Evolutionary conservation across 2,797 vertebrate species (phyloP).

Genomic region (Malurus leucopterus): DNA sequence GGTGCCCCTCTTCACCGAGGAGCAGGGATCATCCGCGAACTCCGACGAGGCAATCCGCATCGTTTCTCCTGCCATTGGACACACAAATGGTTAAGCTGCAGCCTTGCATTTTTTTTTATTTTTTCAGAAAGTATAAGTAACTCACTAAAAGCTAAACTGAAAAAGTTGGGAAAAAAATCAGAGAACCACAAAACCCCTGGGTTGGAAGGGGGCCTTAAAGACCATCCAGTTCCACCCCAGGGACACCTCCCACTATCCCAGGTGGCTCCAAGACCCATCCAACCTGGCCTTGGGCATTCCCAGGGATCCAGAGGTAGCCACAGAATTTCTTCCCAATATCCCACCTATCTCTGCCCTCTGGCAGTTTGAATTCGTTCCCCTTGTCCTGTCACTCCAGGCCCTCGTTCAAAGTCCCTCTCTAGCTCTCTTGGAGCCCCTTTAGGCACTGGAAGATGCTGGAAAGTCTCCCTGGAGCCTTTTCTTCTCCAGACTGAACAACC

Average conservation of each 20-base stretch:
- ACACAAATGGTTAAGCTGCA: fast-evolving
- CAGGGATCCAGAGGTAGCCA: not conserved
- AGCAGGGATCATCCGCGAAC: conserved; percentile 95
- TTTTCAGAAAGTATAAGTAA: fast-evolving
- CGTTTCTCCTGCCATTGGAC: conserved; percentile 80
- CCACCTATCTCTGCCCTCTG: fast-evolving
- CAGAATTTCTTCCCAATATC: not conserved
- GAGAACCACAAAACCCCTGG: fast-evolving
- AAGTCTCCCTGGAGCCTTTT: not conserved
- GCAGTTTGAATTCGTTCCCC: not conserved
- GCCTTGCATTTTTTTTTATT: fast-evolving
- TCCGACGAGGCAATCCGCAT: conserved; percentile 94
- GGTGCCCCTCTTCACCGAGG: conserved; percentile 94
- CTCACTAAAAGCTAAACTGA: not conserved
- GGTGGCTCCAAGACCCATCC: fast-evolving
- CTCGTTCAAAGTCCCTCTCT: not conserved
- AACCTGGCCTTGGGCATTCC: not conserved
- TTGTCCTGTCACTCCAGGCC: not conserved
- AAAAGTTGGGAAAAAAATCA: not conserved
- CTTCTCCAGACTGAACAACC: not conserved
- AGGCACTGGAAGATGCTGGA: not conserved
- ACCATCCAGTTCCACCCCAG: fast-evolving
- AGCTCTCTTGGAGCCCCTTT: not conserved
- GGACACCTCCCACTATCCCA: fast-evolving
- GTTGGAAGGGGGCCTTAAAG: not conserved